Base-by-base conservation (phyloP, 1,140 invertebrate genomes). In the Ostrea denselamellosa region DNA sequence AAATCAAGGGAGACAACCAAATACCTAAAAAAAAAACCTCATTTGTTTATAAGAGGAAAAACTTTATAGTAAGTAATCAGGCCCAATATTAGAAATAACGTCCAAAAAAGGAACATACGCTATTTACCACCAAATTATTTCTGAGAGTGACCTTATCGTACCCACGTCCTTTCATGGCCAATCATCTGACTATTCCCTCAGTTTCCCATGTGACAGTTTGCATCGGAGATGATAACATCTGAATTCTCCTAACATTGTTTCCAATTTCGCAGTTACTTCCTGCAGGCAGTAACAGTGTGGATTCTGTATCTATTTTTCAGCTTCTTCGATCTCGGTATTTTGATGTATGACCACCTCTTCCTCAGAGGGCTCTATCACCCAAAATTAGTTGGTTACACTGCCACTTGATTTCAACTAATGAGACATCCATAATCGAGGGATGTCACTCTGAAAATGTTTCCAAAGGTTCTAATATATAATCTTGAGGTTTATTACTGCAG, bases 401-500 rank as follows among this genome's bases (percentile, higher is more conserved):
- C 52, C 51, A 56, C 56, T n/a, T 58, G 9, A 65, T 65, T 52
- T 87, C 34, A 8, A 87, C 56, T 2, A 84, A 17, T 4, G 81
- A 65, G 2, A 28, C n/a, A 3, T 82, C 86, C 86, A 87, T 87
- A 25, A 85, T 19, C 44, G 77, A 51, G 10, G 58, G 58, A 44
- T 54, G 85, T 87, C 58, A 54, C 51, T 87, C 14, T 54, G n/a
- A n/a, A 85, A 87, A 52, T 12, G 71, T 56, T 22, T 68, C 86
- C 52, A 9, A 53, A 5, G 86, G 62, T 85, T 87, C 86, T 34
- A 87, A 8, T 85, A 87, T 28, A 85, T 68, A 85, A n/a, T 87
- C 83, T 54, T 68, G 8, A 0, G 34, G 12, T 17, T 68, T 14
- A 14, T 44, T 10, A 82, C 28, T 34, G 12, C 51, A 52, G n/a